A percentile compares a stretch with the other conserved stretches of the same genome.
These are phyloP conservation scores for Oophaga pumilio DNA, from an alignment of 2,113 vertebrate genomes.

Conservation along the genomic window DNA sequence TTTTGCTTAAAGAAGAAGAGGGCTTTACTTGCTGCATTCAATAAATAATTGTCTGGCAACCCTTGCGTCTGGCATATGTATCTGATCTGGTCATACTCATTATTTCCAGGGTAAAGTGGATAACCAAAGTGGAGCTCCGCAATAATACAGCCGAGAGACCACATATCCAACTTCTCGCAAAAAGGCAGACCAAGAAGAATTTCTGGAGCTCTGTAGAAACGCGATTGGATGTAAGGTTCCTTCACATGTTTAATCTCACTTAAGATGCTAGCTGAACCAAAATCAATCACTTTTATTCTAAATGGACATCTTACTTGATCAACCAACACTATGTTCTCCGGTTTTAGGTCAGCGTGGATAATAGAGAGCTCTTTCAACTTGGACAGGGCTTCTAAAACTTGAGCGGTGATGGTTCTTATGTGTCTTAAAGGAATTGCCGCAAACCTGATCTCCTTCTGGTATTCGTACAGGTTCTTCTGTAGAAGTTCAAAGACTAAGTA, in stretches of 20 bases:
- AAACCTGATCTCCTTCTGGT: slow-evolving; percentile 75
- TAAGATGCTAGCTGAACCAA: slow-evolving; percentile 75
- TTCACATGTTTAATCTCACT: slow-evolving; percentile 66
- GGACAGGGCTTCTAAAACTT: slow-evolving; percentile 71
- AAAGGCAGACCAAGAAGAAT: slow-evolving; percentile 79
- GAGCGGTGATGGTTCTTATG: slow-evolving; percentile 71
- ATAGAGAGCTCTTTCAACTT: slow-evolving; percentile 76
- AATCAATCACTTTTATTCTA: slow-evolving; percentile 77
- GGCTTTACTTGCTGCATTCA: slow-evolving; percentile 68
- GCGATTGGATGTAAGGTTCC: slow-evolving; percentile 78
- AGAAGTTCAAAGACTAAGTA: slow-evolving; percentile 78
- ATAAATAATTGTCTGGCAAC: slow-evolving; percentile 66
- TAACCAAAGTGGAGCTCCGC: slow-evolving; percentile 75
- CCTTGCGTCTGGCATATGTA: slow-evolving; percentile 78
- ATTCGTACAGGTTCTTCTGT: slow-evolving; percentile 76
- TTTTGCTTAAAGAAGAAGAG: slow-evolving; percentile 68
- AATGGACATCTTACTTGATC: slow-evolving; percentile 72
- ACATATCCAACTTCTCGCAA: slow-evolving; percentile 76
- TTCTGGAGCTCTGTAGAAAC: slow-evolving; percentile 77
- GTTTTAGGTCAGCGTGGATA: slow-evolving; percentile 78
- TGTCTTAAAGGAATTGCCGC: slow-evolving; percentile 66
- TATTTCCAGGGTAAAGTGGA: slow-evolving; percentile 75
- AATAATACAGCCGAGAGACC: slow-evolving; percentile 77
- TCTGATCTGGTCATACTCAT: slow-evolving; percentile 72
- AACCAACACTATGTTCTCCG: slow-evolving; percentile 79